Base-by-base conservation (phyloP, 2,797 vertebrate species). In the Poeciliopsis infans region DNA sequence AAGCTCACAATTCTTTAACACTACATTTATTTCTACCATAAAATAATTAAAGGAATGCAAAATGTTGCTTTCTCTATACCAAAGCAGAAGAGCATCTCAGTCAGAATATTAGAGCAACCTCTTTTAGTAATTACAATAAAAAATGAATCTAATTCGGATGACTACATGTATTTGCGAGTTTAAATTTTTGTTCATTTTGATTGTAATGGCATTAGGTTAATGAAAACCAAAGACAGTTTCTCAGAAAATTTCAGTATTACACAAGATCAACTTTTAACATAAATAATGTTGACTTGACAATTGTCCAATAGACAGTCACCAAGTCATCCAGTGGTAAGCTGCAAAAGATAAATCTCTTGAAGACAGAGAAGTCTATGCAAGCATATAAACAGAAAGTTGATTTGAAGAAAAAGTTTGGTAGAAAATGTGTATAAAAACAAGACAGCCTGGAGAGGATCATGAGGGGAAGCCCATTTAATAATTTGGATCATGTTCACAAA, bases 41-140 rank as follows among this genome's bases (percentile, higher is more conserved):
- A 72, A 66, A 47, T 80, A 79, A 81, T 59, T 77, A 83, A 20
- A 59, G 69, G 81, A 31, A 41, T 43, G 41, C 23, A 75, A 76
- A 61, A 77, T 77, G 18, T 83, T 80, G 55, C 25, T 28, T 55
- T 55, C 73, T 39, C 36, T 41, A 68, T 39, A 11, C 20, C 8
- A 41, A 4, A 68, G 4, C 61, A 36, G 36, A 20, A 68, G 33
- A 11, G 18, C 18, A 68, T 68, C 64, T 68, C 36, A 36, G 33
- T 39, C 31, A 41, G 10, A 39, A 64, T 33, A 18, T 64, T 7
- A 33, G 5, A 59, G 12, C 16, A 31, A 31, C 13, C 28, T 61
- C 13, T 16, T 59, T 59, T 31, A 31, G n/a, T 61, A 16, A 7
- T 61, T 16, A 10, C 11, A 64, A 64, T 20, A 36, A 6, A 36